Evolutionary conservation across 2,113 vertebrate genomes (phyloP).

Genomic region (Podilymbus podiceps): DNA sequence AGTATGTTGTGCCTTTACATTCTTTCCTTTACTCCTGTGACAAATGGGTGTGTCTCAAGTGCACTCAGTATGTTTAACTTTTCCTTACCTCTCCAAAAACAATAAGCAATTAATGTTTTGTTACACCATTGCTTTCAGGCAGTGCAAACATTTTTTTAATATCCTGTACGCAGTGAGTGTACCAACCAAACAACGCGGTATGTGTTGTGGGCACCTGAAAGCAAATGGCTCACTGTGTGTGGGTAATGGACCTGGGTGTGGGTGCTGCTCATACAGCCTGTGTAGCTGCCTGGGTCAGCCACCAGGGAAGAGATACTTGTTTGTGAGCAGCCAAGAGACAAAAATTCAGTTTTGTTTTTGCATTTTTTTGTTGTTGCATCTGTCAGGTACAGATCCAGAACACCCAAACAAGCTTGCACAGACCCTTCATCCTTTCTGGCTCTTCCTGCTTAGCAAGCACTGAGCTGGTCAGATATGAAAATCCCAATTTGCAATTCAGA

Average conservation of each 20-base stretch:
- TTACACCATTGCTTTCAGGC: background rate
- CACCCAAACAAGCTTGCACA: background rate
- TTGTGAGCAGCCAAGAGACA: background rate
- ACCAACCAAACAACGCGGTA: background rate
- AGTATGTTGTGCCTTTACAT: constrained; percentile 37
- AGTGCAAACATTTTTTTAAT: background rate
- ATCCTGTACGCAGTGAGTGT: background rate
- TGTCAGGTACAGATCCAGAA: constrained; percentile 64
- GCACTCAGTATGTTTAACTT: constrained; percentile 1
- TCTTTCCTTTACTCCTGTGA: background rate
- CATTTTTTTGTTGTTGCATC: background rate
- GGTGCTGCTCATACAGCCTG: background rate
- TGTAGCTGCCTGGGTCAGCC: constrained; percentile 14
- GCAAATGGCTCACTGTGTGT: background rate
- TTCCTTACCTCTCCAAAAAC: constrained; percentile 19
- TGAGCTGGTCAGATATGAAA: background rate
- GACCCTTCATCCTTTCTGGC: background rate
- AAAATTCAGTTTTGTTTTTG: background rate
- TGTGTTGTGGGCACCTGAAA: background rate
- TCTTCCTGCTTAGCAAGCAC: background rate
- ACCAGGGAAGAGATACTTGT: background rate
- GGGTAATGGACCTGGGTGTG: background rate
- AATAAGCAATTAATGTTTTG: background rate
- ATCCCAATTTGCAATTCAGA: background rate
- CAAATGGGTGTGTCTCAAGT: background rate